Base-by-base conservation (phyloP, 2,113 vertebrate genomes). In the Macquaria ambigua region DNA sequence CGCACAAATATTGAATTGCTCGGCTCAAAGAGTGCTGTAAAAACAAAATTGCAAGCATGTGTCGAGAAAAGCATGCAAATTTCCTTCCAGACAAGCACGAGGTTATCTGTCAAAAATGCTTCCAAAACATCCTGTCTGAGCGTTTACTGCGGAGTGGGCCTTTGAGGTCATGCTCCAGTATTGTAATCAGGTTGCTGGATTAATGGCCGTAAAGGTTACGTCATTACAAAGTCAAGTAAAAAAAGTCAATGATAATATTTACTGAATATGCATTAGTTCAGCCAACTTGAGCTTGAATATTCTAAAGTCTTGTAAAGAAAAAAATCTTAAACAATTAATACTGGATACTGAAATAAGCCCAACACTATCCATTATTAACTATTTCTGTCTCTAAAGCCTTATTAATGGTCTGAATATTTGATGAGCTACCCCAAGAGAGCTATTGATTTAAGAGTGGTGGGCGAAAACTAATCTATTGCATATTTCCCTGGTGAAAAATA, bases 41-140 rank as follows among this genome's bases (percentile, higher is more conserved):
- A 93, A 93, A 84, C 85, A 10, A 91, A 93, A 93, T 90, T 93
- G 90, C 84, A 91, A 94, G 77, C 92, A 90, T 85, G 89, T 94
- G 92, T 87, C 21, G 69, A 82, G 75, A 59, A 80, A 77, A 79
- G 84, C 55, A 70, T 74, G 79, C 58, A 72, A 41, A 89, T 86
- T 75, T 83, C 48, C 52, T 71, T 46, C 61, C 66, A 84, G 79
- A 83, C 74, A 74, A 82, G 68, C 79, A 48, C 21, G 31, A 74
- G 74, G 83, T 77, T 83, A 87, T 69, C 79, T 43, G 77, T 90
- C 83, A 88, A 81, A 84, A 58, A 58, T 34, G 59, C 37, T 48
- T 52, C 64, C 71, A 80, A 88, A 84, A 86, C 82, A 89, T 88
- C 76, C 76, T 66, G 81, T 87, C 31, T 67, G 48, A 68, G 48